Evolutionary conservation across 1,140 invertebrate species (phyloP).

Genomic region (Orchestia grillus): DNA sequence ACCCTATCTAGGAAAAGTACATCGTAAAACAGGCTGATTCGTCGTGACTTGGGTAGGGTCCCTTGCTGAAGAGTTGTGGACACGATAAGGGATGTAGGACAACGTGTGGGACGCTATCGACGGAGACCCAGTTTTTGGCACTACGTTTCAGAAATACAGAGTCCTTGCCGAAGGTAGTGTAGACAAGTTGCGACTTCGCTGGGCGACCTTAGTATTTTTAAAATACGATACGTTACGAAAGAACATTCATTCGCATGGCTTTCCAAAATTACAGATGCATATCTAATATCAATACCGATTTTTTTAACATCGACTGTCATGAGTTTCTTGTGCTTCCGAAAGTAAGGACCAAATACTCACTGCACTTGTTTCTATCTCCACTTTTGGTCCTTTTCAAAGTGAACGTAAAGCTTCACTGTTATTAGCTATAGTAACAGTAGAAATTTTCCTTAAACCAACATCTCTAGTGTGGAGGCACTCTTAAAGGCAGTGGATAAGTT

Average conservation of each 20-base stretch:
- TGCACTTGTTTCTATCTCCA: neutral
- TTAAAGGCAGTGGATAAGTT: neutral
- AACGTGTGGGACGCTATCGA: neutral
- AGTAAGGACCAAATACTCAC: neutral
- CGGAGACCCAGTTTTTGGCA: neutral
- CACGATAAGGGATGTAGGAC: neutral
- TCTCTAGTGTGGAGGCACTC: neutral
- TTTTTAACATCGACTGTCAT: neutral
- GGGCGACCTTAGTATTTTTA: neutral
- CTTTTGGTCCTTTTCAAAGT: neutral
- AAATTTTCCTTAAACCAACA: neutral
- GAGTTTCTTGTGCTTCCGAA: neutral
- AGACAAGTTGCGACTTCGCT: neutral
- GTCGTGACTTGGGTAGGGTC: slow-evolving; percentile 15
- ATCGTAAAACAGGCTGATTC: slow-evolving; percentile 25
- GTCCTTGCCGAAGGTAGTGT: neutral
- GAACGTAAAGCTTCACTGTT: neutral
- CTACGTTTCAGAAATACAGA: neutral
- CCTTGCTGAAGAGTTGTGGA: neutral
- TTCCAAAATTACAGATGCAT: neutral
- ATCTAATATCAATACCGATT: neutral
- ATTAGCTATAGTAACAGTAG: neutral
- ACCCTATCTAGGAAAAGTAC: slow-evolving; percentile 12
- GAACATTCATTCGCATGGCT: neutral
- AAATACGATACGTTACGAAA: neutral